Evolutionary conservation across 2,797 vertebrate genomes (phyloP).

Genomic region (Poliocrania exsul): DNA sequence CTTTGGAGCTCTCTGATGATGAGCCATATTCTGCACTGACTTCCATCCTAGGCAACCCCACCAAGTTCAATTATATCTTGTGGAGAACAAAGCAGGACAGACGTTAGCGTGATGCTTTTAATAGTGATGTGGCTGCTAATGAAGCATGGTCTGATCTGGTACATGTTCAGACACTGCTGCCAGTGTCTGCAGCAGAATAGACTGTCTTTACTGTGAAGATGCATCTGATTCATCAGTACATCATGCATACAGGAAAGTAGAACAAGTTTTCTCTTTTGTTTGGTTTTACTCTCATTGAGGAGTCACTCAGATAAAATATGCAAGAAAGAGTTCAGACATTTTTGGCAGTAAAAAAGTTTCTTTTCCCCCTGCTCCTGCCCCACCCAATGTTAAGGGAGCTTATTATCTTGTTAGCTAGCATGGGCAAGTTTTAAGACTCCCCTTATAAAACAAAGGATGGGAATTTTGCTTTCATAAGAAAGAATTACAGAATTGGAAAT

Average conservation of each 20-base stretch:
- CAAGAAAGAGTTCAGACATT: neutral
- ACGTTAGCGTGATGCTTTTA: neutral
- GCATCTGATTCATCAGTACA: neutral
- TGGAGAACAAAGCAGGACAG: conserved; percentile 24
- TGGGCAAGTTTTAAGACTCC: neutral
- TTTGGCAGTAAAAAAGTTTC: neutral
- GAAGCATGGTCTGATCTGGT: neutral
- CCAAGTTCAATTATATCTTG: conserved; percentile 31
- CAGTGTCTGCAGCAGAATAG: neutral
- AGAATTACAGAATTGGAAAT: conserved; percentile 43
- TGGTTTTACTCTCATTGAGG: neutral
- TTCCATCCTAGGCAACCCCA: conserved; percentile 23
- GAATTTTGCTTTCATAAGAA: neutral
- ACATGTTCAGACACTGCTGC: neutral
- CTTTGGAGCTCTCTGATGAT: conserved; percentile 36
- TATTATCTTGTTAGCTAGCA: neutral
- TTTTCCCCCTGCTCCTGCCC: neutral
- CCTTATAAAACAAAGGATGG: neutral
- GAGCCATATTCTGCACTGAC: conserved; percentile 9
- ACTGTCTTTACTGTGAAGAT: neutral
- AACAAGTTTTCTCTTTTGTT: neutral
- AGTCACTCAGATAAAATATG: neutral
- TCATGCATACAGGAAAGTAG: neutral
- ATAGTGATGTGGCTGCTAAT: conserved; percentile 32
- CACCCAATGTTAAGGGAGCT: neutral